Base-by-base conservation (phyloP, 2,113 vertebrate genomes). In the Ptychochromis oligacanthus region DNA sequence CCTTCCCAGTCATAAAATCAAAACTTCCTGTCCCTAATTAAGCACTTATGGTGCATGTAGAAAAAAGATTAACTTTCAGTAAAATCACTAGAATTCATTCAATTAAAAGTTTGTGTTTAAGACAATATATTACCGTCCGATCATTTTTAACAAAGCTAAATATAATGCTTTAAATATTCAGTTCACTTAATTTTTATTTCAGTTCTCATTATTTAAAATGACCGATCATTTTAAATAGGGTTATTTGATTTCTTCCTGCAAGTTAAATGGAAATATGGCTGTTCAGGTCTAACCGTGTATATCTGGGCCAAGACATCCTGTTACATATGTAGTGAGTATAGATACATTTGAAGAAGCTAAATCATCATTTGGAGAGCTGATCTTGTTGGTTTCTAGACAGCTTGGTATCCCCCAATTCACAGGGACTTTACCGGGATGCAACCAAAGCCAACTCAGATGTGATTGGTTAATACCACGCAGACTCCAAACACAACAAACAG, bases 1-100 rank as follows among this genome's bases (percentile, higher is more conserved):
- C 80, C 40, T 87, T 87, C 75, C 86, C 62, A 77, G 81, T 91
- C 84, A 81, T 36, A 38, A 60, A 77, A 62, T 56, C 26, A 40
- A 61, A 77, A 14, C 14, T 2, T 54, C 31, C 52, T 43, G 49
- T 14, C 13, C 15, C 22, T 3, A 17, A 60, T 58, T 61, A 56
- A 67, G 64, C 36, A 80, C 36, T 79, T 28, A 36, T 14, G 18
- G 54, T 49, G 20, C 54, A 81, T 20, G 17, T 64, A 75, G 72
- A 58, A 26, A 3, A 55, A 65, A 74, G 22, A 5, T 59, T 36
- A 34, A 55, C 62, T 72, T 46, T 83, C 34, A 55, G 52, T 17
- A 36, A 75, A 82, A 64, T 2, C 62, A n/a, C 52, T 1, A 14
- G 72, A 72, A 54, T 54, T 72, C 26, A 0, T 26, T 72, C 26